A percentile compares a stretch with the other conserved stretches of the same genome.
Conservation (phyloP, 2,888 invertebrate genomes). For the Argyresthia goedartella region DNA sequence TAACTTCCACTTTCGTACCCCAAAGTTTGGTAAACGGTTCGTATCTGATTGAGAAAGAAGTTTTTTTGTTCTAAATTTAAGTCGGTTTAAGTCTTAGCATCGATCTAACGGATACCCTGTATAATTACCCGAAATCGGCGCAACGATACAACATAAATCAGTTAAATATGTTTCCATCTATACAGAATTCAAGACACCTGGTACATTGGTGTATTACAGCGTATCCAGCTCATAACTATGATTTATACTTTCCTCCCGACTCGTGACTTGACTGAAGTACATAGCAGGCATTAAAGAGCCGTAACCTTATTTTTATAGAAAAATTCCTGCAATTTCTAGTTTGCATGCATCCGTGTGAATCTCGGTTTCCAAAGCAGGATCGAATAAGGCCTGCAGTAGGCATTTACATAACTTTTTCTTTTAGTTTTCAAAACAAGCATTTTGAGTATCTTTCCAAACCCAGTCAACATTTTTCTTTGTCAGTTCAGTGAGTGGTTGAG, state of each 20-base stretch:
- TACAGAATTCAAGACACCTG: too few relatives aligned
- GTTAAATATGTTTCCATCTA: too few relatives aligned
- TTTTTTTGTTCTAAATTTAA: too few relatives aligned
- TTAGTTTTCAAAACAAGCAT: too few relatives aligned
- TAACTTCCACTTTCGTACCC: too few relatives aligned
- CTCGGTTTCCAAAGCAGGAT: conserved; percentile 12
- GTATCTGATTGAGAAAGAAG: too few relatives aligned
- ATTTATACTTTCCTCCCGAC: conserved; percentile 8
- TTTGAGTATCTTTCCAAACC: conserved; percentile 11
- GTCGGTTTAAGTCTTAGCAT: too few relatives aligned
- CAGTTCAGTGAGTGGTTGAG: conserved; percentile 13
- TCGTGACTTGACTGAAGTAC: conserved; percentile 20
- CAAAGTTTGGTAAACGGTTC: too few relatives aligned
- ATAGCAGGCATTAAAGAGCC: too few relatives aligned
- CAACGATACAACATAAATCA: conserved; percentile 25
- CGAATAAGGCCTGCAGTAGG: conserved; percentile 16
- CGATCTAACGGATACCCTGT: too few relatives aligned
- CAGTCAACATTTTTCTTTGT: conserved; percentile 11
- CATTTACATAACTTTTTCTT: conserved; percentile 8
- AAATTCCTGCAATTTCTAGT: conserved; percentile 17
- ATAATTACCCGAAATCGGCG: conserved; percentile 22
- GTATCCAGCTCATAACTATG: conserved; percentile 22
- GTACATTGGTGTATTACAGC: too few relatives aligned
- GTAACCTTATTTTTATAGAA: conserved; percentile 15
- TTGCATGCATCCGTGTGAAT: conserved; percentile 24